These are phyloP conservation scores for Ptychochromis oligacanthus DNA, from an alignment of 2,113 vertebrate species.

Conservation along the genomic window DNA sequence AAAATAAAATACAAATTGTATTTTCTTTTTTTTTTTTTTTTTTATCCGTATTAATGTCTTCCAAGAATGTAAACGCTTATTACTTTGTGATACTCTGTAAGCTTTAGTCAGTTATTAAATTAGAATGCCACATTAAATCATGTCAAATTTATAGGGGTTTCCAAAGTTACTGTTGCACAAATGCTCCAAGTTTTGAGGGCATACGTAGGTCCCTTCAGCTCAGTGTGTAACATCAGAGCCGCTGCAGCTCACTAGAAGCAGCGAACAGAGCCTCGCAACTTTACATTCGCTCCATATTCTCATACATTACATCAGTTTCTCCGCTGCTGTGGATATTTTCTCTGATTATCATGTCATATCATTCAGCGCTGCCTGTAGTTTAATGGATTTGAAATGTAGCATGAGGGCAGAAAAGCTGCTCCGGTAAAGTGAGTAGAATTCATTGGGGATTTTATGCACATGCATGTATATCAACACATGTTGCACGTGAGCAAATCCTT, in stretches of 20 bases:
- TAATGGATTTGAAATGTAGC: conserved; percentile 27
- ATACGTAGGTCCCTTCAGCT: neutral
- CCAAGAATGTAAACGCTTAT: conserved; percentile 16
- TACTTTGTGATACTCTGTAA: conserved; percentile 17
- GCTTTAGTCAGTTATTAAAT: conserved; percentile 45
- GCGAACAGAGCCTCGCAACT: neutral
- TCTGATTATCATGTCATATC: neutral
- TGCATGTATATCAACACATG: conserved; percentile 6
- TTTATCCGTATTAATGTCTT: neutral
- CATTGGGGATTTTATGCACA: neutral
- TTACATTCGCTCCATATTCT: neutral
- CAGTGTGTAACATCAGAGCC: neutral
- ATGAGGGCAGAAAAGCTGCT: conserved; percentile 10
- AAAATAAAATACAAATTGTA: too few relatives aligned
- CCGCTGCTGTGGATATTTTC: conserved; percentile 9
- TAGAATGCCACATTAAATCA: conserved; percentile 31
- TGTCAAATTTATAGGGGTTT: conserved; percentile 10
- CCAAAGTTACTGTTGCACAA: conserved; percentile 1
- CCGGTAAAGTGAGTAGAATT: neutral
- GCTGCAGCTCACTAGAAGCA: conserved; percentile 13
- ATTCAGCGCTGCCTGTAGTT: neutral
- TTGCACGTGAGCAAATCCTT: conserved; percentile 26
- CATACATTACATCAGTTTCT: neutral
- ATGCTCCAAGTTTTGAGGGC: neutral
- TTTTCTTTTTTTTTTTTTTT: neutral